Evolutionary conservation across 2,888 invertebrate species (phyloP).

Genomic region (Gnatocerus cornutus): DNA sequence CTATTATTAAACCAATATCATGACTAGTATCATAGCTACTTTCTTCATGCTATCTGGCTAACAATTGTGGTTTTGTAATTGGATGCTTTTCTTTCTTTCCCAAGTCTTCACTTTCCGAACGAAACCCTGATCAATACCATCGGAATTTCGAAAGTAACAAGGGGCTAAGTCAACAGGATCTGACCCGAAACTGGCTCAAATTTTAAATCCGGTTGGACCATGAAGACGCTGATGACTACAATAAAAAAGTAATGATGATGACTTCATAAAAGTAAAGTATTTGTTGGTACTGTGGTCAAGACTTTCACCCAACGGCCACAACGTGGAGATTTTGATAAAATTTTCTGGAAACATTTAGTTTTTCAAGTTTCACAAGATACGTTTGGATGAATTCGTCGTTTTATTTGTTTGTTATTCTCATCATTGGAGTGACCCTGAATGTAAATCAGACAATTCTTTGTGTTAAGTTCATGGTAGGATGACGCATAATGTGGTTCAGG

Average conservation of each 20-base stretch:
- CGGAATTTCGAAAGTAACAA: conserved; percentile 40
- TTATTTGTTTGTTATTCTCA: conserved; percentile 6
- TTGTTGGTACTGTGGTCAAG: conserved; percentile 4
- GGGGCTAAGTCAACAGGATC: conserved; percentile 35
- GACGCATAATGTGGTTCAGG: background rate
- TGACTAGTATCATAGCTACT: conserved; percentile 15
- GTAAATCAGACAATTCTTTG: conserved; percentile 15
- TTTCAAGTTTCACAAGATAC: background rate
- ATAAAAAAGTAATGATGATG: conserved; percentile 27
- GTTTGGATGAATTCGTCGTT: conserved; percentile 11
- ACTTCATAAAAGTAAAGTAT: conserved; percentile 16
- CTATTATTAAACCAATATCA: conserved; percentile 15
- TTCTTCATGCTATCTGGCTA: conserved; percentile 9
- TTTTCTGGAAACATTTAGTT: background rate
- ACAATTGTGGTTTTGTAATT: conserved; percentile 19
- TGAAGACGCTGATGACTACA: conserved; percentile 19
- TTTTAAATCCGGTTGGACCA: conserved; percentile 40
- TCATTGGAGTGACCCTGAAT: conserved; percentile 25
- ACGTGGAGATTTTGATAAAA: background rate
- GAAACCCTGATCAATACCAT: conserved; percentile 7
- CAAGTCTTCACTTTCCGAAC: conserved; percentile 15
- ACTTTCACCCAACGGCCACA: conserved; percentile 21
- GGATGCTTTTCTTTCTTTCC: conserved; percentile 6
- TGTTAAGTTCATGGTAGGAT: conserved; percentile 22
- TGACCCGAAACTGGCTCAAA: conserved; percentile 38